Conservation (phyloP, 2,113 vertebrate genomes). For the Hirundichthys speculiger region DNA sequence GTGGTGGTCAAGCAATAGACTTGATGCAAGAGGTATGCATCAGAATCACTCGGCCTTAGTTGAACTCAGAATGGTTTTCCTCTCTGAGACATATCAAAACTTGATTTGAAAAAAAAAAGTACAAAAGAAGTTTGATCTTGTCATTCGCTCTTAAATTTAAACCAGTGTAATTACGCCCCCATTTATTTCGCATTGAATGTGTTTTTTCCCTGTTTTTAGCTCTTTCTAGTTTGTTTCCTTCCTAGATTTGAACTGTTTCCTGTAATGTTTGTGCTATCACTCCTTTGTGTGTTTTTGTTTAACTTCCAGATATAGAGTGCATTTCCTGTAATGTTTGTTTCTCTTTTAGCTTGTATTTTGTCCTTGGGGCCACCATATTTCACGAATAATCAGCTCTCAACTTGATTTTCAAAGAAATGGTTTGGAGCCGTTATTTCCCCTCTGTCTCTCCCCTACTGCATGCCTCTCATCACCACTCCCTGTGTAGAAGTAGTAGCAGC, state of each 20-base stretch:
- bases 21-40: too few species aligned
- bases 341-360: not conserved
- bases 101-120: not conserved
- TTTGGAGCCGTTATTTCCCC: constrained; percentile 17
- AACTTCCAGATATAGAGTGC: not conserved
- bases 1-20: too few species aligned
- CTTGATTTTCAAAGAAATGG: constrained; percentile 32
- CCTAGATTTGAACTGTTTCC: not conserved
- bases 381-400: constrained; percentile 8
- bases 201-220: constrained; percentile 2
- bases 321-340: constrained; percentile 1
- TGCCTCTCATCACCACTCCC: constrained; percentile 48
- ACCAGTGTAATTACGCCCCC: not conserved
- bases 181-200: not conserved
- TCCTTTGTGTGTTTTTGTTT: not conserved
- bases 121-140: not conserved
- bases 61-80: too few species aligned
- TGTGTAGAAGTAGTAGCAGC: constrained; percentile 53
- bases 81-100: not conserved
- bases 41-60: too few species aligned
- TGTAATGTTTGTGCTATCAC: not conserved
- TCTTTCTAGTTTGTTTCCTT: not conserved
- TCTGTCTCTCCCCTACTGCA: constrained; percentile 13
- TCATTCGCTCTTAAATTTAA: not conserved
- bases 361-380: constrained; percentile 3